Percentiles rank a stretch among this genome's conserved stretches.
Evolutionary conservation across 2,797 vertebrate genomes (phyloP).

Genomic region (Heliangelus exortis): DNA sequence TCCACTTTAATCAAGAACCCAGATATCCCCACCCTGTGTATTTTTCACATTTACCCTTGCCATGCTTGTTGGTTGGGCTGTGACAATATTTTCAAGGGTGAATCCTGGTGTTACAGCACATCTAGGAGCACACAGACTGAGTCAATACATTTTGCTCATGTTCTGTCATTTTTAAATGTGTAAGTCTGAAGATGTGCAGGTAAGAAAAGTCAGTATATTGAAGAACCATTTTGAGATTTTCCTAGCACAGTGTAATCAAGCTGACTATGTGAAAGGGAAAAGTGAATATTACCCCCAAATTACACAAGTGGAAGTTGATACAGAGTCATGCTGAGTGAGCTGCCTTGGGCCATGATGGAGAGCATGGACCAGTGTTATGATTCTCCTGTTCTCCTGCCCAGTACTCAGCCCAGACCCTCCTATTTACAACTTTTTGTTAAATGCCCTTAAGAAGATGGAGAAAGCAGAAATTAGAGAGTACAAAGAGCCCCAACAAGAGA

Average conservation of each 20-base stretch:
- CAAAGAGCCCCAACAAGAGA: background rate
- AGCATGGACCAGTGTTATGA: background rate
- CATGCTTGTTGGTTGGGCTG: background rate
- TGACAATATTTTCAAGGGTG: background rate
- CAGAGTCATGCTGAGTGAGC: accelerated
- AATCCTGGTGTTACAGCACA: background rate
- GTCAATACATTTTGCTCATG: background rate
- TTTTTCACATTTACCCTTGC: background rate
- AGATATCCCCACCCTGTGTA: background rate
- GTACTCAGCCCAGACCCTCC: background rate
- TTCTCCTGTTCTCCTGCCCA: background rate
- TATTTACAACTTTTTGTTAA: background rate
- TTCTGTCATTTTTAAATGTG: background rate
- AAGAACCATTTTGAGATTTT: background rate
- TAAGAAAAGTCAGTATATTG: background rate
- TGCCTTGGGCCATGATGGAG: background rate
- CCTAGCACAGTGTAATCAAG: background rate
- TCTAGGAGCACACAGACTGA: accelerated
- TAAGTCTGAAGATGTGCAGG: background rate
- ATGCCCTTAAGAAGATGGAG: background rate
- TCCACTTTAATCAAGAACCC: background rate
- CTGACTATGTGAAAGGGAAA: background rate
- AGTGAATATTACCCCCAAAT: background rate
- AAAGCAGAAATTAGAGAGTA: background rate
- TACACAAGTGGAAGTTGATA: background rate